These are phyloP conservation scores for Halocaridina rubra DNA, from an alignment of 2,888 invertebrate genomes.

Conservation along the genomic window DNA sequence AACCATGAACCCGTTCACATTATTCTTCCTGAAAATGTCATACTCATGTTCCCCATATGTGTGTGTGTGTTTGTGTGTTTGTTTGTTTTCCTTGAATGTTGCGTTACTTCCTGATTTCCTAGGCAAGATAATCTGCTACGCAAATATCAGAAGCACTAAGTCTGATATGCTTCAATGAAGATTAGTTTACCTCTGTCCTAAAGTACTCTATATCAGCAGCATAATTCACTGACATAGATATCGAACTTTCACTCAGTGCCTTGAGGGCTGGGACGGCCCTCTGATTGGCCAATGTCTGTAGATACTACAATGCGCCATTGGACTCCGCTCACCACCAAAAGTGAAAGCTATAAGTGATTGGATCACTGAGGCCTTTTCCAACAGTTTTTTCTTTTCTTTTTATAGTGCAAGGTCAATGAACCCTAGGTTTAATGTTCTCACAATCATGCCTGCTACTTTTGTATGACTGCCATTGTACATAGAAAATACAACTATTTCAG, in stretches of 20 bases:
- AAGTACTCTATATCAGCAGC: no score
- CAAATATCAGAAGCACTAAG: no score
- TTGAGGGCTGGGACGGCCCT: background rate
- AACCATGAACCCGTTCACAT: no score
- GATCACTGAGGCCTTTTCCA: no score
- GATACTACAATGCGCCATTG: background rate
- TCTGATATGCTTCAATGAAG: no score
- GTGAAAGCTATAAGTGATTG: conserved; percentile 48
- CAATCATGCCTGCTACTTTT: background rate
- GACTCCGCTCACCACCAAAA: background rate
- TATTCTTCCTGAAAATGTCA: no score
- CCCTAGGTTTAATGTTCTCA: background rate
- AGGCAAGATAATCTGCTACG: no score
- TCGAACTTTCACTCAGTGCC: conserved; percentile 24
- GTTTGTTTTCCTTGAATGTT: no score
- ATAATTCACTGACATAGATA: conserved; percentile 36
- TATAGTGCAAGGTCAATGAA: conserved; percentile 33
- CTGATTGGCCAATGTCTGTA: background rate
- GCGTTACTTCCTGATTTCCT: no score
- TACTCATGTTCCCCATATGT: no score
- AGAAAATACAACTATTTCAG: no score
- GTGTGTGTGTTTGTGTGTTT: background rate
- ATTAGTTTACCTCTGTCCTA: no score
- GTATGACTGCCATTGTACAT: background rate
- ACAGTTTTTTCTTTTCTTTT: conserved; percentile 19